These are phyloP conservation scores for Dicentrarchus labrax DNA, from an alignment of 2,113 vertebrate species.

Conservation along the genomic window DNA sequence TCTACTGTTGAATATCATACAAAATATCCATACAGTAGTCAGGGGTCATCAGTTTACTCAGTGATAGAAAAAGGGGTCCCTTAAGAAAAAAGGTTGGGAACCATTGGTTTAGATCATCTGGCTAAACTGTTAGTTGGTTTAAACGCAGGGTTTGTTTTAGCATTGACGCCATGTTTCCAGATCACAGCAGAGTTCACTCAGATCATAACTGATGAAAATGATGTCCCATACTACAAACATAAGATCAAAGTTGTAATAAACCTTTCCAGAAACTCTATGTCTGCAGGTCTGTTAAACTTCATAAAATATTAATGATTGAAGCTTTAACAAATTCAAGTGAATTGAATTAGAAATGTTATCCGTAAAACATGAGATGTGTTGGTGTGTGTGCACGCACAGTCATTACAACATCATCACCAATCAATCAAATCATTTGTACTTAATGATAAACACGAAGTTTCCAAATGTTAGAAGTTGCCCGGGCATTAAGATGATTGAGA, in stretches of 20 bases:
- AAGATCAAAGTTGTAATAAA: not conserved
- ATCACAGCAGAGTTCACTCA: no score
- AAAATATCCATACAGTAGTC: no score
- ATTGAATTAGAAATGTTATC: not conserved
- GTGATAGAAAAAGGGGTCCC: no score
- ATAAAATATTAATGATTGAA: not conserved
- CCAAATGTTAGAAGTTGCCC: constrained; percentile 5
- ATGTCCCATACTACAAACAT: no score
- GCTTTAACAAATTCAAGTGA: not conserved
- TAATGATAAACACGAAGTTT: constrained; percentile 13
- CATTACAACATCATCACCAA: not conserved
- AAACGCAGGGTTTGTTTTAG: no score
- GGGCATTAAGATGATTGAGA: constrained; percentile 4
- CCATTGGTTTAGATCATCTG: no score
- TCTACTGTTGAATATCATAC: no score
- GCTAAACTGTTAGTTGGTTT: no score
- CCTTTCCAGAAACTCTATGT: not conserved
- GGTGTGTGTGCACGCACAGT: not conserved
- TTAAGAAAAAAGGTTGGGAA: no score
- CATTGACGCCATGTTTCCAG: no score
- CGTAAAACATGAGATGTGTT: not conserved
- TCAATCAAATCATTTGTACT: constrained; percentile 9
- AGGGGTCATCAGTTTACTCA: no score
- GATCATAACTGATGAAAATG: no score
- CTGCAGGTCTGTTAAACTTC: not conserved